These are phyloP conservation scores for Xenotilapia leptura DNA, from an alignment of 2,113 vertebrate species.

Conservation along the genomic window DNA sequence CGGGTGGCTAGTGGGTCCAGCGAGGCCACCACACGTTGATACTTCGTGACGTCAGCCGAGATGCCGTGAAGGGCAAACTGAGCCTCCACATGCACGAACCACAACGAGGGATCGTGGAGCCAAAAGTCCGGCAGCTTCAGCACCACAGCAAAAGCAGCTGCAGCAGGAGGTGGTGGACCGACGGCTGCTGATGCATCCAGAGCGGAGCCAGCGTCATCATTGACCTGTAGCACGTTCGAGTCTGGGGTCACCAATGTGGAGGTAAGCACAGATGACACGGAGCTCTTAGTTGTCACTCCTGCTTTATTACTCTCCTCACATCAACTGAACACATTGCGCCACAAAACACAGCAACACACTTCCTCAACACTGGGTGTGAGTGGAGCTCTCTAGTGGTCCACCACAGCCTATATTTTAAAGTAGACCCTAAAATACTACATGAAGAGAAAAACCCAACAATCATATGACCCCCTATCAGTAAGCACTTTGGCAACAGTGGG, in stretches of 20 bases:
- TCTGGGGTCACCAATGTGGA: background rate
- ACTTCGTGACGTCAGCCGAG: rapidly evolving
- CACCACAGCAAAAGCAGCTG: background rate
- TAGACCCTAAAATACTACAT: background rate
- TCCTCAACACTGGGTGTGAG: background rate
- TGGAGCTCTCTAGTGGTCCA: background rate
- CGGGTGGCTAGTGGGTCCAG: background rate
- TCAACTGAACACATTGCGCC: rapidly evolving
- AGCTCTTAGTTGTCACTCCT: background rate
- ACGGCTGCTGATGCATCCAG: background rate
- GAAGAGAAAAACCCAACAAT: background rate
- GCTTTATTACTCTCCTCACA: background rate
- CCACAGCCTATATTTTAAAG: background rate
- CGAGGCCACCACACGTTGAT: rapidly evolving
- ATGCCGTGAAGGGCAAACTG: background rate
- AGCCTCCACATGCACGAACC: background rate
- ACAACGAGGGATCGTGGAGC: background rate
- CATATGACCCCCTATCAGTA: background rate
- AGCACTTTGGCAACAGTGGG: background rate
- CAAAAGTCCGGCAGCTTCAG: background rate
- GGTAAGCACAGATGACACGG: background rate
- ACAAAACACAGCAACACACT: background rate
- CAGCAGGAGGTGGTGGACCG: background rate
- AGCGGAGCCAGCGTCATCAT: rapidly evolving
- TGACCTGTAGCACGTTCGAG: background rate